Base-by-base conservation (phyloP, 2,113 vertebrate genomes). In the Oceanites oceanicus region DNA sequence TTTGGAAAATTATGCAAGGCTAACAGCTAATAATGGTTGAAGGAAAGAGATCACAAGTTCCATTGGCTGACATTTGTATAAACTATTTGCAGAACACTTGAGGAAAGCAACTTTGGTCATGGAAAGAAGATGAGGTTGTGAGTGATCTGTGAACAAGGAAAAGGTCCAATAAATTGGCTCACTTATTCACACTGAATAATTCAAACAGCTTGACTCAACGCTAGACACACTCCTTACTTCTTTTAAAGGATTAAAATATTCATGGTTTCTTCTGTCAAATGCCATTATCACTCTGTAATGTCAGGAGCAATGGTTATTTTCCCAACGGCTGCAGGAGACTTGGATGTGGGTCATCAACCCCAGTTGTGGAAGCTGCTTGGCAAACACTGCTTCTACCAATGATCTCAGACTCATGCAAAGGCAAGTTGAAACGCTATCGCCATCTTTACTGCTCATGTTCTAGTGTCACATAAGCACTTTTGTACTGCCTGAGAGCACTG, bases 111-210 rank as follows among this genome's bases (percentile, higher is more conserved):
- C 89, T 82, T 78, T 86, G 91, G 86, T 80, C 87, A 71, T 44
- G 75, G 91, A 94, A 94, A 96, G 87, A 92, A 96, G 88, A 97
- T 96, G 93, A 94, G 81, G 77, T 88, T 88, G 78, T 74, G 88
- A 96, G 87, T 87, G 92, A 97, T 95, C 95, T 94, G 93, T 79
- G 91, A 97, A 96, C 87, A 91, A 95, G 86, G 86, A 90, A 96
- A 88, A 88, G 77, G 82, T 94, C 92, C 92, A 89, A 95, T 97
- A 95, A 97, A 97, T 92, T 85, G 94, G 92, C 74, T 97, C 96
- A 97, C 94, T 97, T 97, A 94, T 96, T 97, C 94, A 92, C 95
- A 96, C 87, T 97, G 95, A 97, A 97, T 97, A 95, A 97, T 97
- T 96, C 86, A 97, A 95, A 76, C 58, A 89, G 66, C 93, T 94